Percentiles rank a stretch among this genome's conserved stretches.
phyloP scores from a whole-genome alignment of 2,888 invertebrate genomes.

The Gandaritis pyraliata region DNA sequence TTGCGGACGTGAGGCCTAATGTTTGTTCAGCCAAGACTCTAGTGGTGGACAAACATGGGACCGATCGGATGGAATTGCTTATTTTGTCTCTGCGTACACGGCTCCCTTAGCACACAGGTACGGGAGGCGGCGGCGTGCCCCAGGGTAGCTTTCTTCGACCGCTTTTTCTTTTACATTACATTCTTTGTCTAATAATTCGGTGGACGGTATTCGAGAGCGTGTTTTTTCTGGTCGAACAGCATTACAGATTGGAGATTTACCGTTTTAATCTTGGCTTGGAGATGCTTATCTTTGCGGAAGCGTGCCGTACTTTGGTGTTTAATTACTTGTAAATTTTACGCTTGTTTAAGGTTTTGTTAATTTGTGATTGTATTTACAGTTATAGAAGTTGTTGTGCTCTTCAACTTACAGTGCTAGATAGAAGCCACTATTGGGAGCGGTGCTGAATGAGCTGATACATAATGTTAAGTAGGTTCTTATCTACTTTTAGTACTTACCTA shows the following conservation, averaged over 20 bases:
- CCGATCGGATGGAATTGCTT: constrained; percentile 83
- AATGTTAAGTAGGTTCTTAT: too few species aligned
- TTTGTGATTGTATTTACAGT: constrained; percentile 24
- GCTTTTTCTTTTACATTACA: constrained; percentile 56
- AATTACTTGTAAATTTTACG: constrained; percentile 63
- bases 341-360: constrained; percentile 44
- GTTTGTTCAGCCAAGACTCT: constrained; percentile 82
- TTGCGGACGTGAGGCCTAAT: constrained; percentile 82
- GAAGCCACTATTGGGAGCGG: not conserved
- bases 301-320: constrained; percentile 60
- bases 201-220: constrained; percentile 61
- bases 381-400: constrained; percentile 11
- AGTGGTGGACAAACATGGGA: constrained; percentile 83
- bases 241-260: constrained; percentile 57
- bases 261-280: constrained; percentile 68
- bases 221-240: constrained; percentile 65
- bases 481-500: too few species aligned
- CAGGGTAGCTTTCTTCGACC: constrained; percentile 64
- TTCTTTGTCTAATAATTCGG: constrained; percentile 69
- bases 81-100: constrained; percentile 83
- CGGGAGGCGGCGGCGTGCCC: constrained; percentile 64
- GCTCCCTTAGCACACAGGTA: constrained; percentile 74
- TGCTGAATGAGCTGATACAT: too few species aligned
- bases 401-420: not conserved
- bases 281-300: constrained; percentile 66